Base-by-base conservation (phyloP, 1,140 invertebrate genomes). In the Laodelphax striatellus region DNA sequence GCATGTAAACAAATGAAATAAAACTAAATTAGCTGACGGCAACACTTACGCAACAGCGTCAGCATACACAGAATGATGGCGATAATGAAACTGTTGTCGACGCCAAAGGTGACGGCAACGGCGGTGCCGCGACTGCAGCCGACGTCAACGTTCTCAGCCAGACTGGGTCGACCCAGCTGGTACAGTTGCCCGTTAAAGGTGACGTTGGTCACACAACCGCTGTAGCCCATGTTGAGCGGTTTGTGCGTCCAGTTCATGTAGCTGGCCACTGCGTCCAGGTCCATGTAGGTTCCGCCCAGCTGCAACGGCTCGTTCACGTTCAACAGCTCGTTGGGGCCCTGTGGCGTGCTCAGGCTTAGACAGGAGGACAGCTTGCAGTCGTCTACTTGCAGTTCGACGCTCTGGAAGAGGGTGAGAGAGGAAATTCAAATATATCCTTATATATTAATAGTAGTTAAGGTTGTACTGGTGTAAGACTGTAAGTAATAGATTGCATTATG, bases 241-340 rank as follows among this genome's bases (percentile, higher is more conserved):
- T 78, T 73, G 67, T 81, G 73, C 44, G 77, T 76, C 86, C 85
- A 87, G 60, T 74, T 69, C 55, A 73, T 64, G 6, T 76, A 70
- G 0, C 72, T 69, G 1, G 78, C 77, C 2, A 91, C 73, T 16
- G 77, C 69, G 2, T 72, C 69, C 3, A 88, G 71, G 65, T 88
- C 79, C 28, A 82, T 75, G 41, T 81, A 79, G 0, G 83, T 79
- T 10, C 93, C 93, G n/a, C 93, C 94, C 10, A 97, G 63, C 74
- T 95, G 91, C n/a, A 96, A 74, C 0, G 92, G 90, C 0, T 87
- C 83, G 70, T 94, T 94, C 0, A 94, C 88, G 68, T 94, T 94
- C 0, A 96, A 74, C 65, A 88, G 86, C 69, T 88, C 80, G 64
- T 88, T 85, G 1, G 80, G 76, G 0, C 86, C 85, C 16, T 75